phyloP scores from a whole-genome alignment of 2,888 invertebrate species.

The Caenorhabditis becei region DNA sequence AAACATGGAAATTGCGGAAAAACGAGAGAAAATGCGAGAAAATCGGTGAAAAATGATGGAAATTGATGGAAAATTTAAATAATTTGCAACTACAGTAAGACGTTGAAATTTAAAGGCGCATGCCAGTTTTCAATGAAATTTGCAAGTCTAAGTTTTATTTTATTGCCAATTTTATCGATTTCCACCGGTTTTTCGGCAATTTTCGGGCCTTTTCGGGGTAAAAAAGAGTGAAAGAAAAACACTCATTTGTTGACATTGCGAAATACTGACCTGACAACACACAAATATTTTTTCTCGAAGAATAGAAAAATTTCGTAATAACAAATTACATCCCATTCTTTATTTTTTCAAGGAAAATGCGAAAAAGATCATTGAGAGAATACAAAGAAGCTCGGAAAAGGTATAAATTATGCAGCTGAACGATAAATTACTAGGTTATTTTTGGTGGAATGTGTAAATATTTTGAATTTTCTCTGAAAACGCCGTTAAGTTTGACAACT shows the following conservation, averaged over 20 bases:
- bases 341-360: constrained; percentile 41
- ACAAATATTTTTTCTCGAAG: constrained; percentile 38
- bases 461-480: constrained; percentile 9
- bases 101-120: constrained; percentile 18
- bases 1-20: constrained; percentile 1
- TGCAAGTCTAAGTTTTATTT: background rate
- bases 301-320: constrained; percentile 49
- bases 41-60: background rate
- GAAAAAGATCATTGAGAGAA: constrained; percentile 28
- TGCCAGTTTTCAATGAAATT: background rate
- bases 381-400: constrained; percentile 37
- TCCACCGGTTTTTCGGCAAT: background rate
- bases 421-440: background rate
- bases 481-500: constrained; percentile 12
- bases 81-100: background rate
- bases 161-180: background rate
- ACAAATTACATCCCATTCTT: constrained; percentile 23
- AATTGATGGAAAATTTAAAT: constrained; percentile 6
- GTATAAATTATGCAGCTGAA: constrained; percentile 2
- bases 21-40: background rate
- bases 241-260: constrained; percentile 23
- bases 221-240: constrained; percentile 8
- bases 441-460: constrained; percentile 15
- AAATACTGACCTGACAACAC: background rate
- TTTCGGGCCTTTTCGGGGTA: constrained; percentile 4